Evolutionary conservation across 2,797 vertebrate genomes (phyloP).

Genomic region (Todus mexicanus): DNA sequence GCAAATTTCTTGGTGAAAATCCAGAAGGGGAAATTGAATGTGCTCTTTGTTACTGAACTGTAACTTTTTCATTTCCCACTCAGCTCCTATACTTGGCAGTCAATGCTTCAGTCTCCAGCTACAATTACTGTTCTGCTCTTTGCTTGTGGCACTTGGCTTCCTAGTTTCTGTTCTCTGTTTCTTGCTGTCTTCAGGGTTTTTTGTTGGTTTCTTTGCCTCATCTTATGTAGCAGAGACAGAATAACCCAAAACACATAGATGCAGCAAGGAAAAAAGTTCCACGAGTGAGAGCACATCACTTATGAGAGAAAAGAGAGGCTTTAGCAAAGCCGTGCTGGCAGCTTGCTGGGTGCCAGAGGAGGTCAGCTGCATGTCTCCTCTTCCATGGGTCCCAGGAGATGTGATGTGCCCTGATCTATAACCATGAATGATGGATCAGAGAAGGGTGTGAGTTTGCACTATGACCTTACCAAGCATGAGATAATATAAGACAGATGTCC

Average conservation of each 20-base stretch:
- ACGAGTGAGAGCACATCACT: not conserved
- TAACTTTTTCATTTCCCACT: not conserved
- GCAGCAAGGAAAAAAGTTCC: not conserved
- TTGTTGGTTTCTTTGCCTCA: not conserved
- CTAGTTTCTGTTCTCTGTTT: not conserved
- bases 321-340: not conserved
- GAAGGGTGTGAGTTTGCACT: not conserved
- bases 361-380: not conserved
- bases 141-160: not conserved
- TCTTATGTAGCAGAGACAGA: not conserved
- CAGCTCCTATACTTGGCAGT: not conserved
- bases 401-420: not conserved
- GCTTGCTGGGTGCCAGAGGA: not conserved
- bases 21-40: not conserved
- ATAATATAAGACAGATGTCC: not conserved
- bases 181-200: not conserved
- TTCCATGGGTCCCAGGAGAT: not conserved
- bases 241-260: not conserved
- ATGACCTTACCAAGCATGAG: not conserved
- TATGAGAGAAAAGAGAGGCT: not conserved
- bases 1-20: slow-evolving; percentile 1
- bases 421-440: not conserved
- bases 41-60: not conserved
- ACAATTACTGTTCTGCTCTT: not conserved
- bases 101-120: not conserved